Percentiles rank a stretch among this genome's conserved stretches.
Conservation (phyloP, 2,113 vertebrate species). For the Saguinus imperator region DNA sequence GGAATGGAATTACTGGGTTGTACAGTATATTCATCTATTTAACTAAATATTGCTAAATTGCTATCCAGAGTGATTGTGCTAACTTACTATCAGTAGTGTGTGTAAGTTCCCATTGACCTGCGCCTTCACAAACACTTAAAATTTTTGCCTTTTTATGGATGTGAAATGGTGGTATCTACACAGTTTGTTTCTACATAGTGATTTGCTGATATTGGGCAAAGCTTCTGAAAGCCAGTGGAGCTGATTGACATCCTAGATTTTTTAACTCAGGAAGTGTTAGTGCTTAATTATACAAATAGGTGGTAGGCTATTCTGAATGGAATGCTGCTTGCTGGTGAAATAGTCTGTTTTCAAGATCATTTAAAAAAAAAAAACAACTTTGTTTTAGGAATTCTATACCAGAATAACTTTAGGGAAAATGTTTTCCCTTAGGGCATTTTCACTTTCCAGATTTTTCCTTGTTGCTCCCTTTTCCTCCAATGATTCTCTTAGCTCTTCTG, state of each 20-base stretch:
- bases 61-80: not conserved
- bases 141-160: not conserved
- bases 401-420: not conserved
- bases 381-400: not conserved
- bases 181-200: not conserved
- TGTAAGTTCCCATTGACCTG: not conserved
- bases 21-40: not conserved
- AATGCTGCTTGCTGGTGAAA: constrained; percentile 4
- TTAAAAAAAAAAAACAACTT: not conserved
- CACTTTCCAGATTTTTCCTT: not conserved
- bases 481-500: constrained; percentile 1
- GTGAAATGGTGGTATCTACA: not conserved
- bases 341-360: not conserved
- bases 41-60: not conserved
- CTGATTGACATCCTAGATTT: not conserved
- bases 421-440: not conserved
- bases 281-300: constrained; percentile 9
- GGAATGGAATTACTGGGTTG: not conserved
- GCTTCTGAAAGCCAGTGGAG: not conserved
- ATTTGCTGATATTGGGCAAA: not conserved
- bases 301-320: not conserved
- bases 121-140: not conserved
- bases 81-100: not conserved
- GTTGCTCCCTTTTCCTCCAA: not conserved
- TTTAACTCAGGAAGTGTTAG: constrained; percentile 6